A percentile compares a stretch with the other conserved stretches of the same genome.
phyloP scores from a whole-genome alignment of 2,888 invertebrate species.

The Panzeria rudis region DNA sequence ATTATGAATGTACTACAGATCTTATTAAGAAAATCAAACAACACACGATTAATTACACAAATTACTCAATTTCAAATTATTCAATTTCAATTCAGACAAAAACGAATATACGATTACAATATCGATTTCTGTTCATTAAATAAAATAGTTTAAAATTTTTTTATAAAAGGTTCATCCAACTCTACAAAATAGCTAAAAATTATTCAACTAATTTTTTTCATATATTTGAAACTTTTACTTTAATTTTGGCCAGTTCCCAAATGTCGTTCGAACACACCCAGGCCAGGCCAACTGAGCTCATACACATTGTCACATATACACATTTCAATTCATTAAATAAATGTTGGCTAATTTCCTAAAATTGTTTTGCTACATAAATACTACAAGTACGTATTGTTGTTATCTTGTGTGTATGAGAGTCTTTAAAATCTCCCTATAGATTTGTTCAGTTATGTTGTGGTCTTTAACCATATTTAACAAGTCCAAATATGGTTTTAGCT shows the following conservation, averaged over 20 bases:
- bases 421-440: slow-evolving; percentile 23
- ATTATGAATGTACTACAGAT: slow-evolving; percentile 34
- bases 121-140: too few relatives aligned
- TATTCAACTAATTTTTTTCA: background rate
- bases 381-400: slow-evolving; percentile 3
- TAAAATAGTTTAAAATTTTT: background rate
- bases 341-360: slow-evolving; percentile 59
- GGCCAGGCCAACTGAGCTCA: background rate
- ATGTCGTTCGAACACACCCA: slow-evolving; percentile 33
- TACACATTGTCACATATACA: slow-evolving; percentile 2
- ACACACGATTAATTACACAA: slow-evolving; percentile 21
- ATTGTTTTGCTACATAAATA: slow-evolving; percentile 12
- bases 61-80: background rate
- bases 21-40: slow-evolving; percentile 42
- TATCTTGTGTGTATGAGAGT: slow-evolving; percentile 26
- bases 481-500: slow-evolving; percentile 57
- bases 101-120: background rate
- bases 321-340: slow-evolving; percentile 48
- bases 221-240: slow-evolving; percentile 19
- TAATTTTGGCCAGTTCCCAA: slow-evolving; percentile 45
- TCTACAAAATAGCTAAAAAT: background rate
- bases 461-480: slow-evolving; percentile 59
- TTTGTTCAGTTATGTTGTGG: slow-evolving; percentile 47
- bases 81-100: slow-evolving; percentile 1
- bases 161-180: slow-evolving; percentile 26